Evolutionary conservation across 2,797 vertebrate species (phyloP), one percentile per base, ranked within the genome.

Genomic region (Hyperoplus lanceolatus): DNA sequence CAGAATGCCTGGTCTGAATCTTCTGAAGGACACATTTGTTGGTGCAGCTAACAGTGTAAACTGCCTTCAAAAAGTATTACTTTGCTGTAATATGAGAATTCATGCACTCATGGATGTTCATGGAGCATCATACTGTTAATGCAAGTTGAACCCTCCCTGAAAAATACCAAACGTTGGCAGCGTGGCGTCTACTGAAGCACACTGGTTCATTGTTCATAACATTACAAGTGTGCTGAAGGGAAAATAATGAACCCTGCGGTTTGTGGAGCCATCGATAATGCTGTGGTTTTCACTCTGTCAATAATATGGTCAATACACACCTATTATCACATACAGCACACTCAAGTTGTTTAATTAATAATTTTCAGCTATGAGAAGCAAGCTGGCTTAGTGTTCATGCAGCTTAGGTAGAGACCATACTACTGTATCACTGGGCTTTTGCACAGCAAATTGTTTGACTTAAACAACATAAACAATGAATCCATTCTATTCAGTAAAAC

Each of bases 211-310:
- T 71, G 60, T 39, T 77, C 21, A 51, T 54, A 1, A 50, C 48
- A 73, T 49, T 68, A 36, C 60, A 45, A 51, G 39, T 38, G 36
- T 42, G 14, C 13, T 46, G 15, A 73, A 70, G 16, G 53, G 50
- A 18, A 46, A 38, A 67, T 76, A 66, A 71, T 75, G 48, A 74
- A n/a, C 49, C 48, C 15, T 21, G 43, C 60, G 68, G 55, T 77
- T 8, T 14, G 54, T 21, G 36, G 42, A 59, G 42, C 55, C 70
- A 74, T 74, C 12, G 2, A 68, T 72, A 72, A 53, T 53, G 39
- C 46, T 70, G 70, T 75, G 58, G 60, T 70, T 82, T 68, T 49
- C 50, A 59, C 21, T 21, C 43, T 4, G 61, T 64, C 71, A 81
- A 73, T 67, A 66, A 75, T 9, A 54, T 4, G 15, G 62, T 56